A percentile compares a stretch with the other conserved stretches of the same genome.
These are phyloP conservation scores for Sphinx pinastri DNA, from an alignment of 2,888 invertebrate genomes.

Conservation along the genomic window DNA sequence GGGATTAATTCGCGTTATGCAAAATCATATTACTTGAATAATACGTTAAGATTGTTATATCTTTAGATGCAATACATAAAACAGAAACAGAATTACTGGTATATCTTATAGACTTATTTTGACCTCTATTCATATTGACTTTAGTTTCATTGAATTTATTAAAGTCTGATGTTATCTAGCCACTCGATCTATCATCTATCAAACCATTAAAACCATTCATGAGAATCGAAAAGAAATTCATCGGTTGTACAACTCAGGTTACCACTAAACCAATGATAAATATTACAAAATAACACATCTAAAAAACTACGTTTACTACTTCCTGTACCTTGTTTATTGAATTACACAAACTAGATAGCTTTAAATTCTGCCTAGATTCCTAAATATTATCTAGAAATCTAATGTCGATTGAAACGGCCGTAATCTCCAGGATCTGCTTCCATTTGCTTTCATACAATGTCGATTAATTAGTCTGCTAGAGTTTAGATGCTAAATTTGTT, in stretches of 20 bases:
- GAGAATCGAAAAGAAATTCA: too few species aligned
- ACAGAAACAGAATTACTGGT: too few species aligned
- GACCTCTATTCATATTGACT: too few species aligned
- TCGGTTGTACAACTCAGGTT: too few species aligned
- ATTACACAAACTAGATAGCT: background rate
- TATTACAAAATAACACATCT: background rate
- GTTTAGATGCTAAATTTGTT: slow-evolving; percentile 16
- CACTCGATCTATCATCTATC: too few species aligned
- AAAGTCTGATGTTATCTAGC: too few species aligned
- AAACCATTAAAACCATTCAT: too few species aligned
- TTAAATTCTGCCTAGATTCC: background rate
- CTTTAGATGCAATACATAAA: too few species aligned
- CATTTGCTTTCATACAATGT: slow-evolving; percentile 19
- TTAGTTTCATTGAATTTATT: too few species aligned
- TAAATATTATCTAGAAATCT: slow-evolving; percentile 15
- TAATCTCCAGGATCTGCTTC: slow-evolving; percentile 8
- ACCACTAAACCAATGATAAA: background rate
- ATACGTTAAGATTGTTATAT: background rate
- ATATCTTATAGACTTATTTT: too few species aligned
- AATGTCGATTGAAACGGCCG: background rate
- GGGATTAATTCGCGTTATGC: background rate
- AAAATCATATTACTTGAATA: background rate
- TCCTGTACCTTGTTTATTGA: background rate
- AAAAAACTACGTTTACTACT: background rate
- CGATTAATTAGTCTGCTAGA: slow-evolving; percentile 16